Conservation (phyloP, 2,797 vertebrate genomes). For the Meriones psammophilus region DNA sequence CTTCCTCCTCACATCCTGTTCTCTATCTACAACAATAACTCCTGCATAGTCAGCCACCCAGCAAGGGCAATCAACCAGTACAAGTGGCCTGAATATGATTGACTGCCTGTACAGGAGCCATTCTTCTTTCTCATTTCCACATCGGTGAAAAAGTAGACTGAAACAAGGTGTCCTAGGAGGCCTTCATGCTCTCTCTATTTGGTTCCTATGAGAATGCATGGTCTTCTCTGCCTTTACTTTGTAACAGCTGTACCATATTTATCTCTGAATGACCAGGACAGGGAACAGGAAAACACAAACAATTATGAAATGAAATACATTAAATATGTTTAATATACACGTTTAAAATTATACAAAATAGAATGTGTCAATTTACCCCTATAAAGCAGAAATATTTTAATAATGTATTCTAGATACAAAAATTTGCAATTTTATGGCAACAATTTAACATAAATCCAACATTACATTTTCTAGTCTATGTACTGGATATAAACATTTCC, state of each 20-base stretch:
- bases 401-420: background rate
- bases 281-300: background rate
- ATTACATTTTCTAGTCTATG: background rate
- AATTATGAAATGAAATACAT: background rate
- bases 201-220: background rate
- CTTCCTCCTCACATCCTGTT: background rate
- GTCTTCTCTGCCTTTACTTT: background rate
- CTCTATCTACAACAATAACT: background rate
- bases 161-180: slow-evolving; percentile 32
- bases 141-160: background rate
- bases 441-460: background rate
- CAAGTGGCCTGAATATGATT: slow-evolving; percentile 4
- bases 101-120: background rate
- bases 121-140: slow-evolving; percentile 35
- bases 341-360: background rate
- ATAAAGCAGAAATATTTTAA: slow-evolving; percentile 28
- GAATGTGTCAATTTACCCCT: background rate
- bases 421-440: background rate
- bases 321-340: background rate
- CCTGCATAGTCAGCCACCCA: background rate
- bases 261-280: background rate
- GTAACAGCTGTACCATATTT: background rate
- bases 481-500: background rate
- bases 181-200: slow-evolving; percentile 1
- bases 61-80: background rate